Conservation (phyloP, 2,888 invertebrate genomes). For the Apodemia hepburni region DNA sequence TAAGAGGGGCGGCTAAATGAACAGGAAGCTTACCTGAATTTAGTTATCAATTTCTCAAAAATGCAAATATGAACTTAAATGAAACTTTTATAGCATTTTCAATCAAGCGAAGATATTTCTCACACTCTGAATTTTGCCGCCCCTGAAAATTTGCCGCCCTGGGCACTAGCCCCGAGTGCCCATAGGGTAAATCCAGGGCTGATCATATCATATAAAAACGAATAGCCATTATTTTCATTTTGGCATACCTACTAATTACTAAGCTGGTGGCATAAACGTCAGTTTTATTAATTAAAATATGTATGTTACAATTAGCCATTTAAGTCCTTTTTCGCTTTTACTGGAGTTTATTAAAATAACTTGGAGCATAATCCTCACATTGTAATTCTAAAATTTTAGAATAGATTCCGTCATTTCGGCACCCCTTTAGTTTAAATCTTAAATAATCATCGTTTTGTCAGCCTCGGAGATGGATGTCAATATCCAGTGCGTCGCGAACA, state of each 20-base stretch:
- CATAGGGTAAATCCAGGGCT: too few relatives aligned
- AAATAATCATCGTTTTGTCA: conserved; percentile 66
- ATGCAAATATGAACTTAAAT: too few relatives aligned
- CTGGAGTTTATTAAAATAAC: background rate
- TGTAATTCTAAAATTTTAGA: background rate
- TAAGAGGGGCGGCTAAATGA: too few relatives aligned
- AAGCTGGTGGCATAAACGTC: background rate
- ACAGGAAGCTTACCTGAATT: too few relatives aligned
- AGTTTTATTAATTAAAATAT: background rate
- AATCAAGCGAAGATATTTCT: too few relatives aligned
- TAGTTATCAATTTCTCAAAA: too few relatives aligned
- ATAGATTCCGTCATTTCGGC: background rate
- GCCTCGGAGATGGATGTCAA: conserved; percentile 94
- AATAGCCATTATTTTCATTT: background rate
- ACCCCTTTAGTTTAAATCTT: background rate
- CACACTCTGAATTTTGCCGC: too few relatives aligned
- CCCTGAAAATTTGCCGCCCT: too few relatives aligned
- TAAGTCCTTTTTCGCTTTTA: background rate
- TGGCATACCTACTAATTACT: background rate
- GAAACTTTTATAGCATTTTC: too few relatives aligned
- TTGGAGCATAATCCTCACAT: background rate
- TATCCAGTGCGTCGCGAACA: conserved; percentile 90
- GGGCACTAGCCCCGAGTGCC: too few relatives aligned
- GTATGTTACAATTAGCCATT: too few relatives aligned
- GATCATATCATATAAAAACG: background rate